Evolutionary conservation across 2,888 invertebrate species (phyloP).

Genomic region (Epirrita christyi): DNA sequence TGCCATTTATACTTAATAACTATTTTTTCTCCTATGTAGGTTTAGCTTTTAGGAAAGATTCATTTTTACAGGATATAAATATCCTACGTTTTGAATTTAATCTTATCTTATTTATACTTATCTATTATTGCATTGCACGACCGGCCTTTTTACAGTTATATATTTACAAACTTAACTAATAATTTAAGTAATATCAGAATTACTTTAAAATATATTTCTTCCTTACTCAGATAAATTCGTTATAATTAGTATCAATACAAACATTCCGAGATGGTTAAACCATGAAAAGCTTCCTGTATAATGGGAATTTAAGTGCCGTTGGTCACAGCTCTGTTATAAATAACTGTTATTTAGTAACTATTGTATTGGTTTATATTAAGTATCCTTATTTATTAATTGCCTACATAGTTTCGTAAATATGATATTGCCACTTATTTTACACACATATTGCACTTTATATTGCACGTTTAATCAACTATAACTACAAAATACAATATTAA

Average conservation of each 20-base stretch:
- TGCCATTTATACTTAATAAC: no score
- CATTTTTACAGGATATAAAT: neutral
- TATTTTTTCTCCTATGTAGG: no score
- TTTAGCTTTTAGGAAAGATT: neutral
- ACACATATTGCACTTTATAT: constrained; percentile 61
- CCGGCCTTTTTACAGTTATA: constrained; percentile 64
- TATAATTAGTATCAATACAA: no score
- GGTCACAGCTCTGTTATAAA: neutral
- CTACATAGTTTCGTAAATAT: constrained; percentile 3
- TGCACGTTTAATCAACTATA: constrained; percentile 51
- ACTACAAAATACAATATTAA: constrained; percentile 40
- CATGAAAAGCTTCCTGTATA: neutral
- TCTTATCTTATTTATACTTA: constrained; percentile 34
- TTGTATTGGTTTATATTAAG: neutral
- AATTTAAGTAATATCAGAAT: constrained; percentile 11
- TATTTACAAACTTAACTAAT: constrained; percentile 15
- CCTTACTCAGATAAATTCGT: no score
- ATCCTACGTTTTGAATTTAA: neutral
- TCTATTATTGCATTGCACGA: constrained; percentile 81
- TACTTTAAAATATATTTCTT: neutral
- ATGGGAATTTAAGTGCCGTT: neutral
- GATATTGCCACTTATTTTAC: constrained; percentile 27
- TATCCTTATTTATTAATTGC: neutral
- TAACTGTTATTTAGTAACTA: neutral
- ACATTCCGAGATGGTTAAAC: no score